Percentiles rank a stretch among this genome's conserved stretches.
Evolutionary conservation across 1,140 invertebrate species (phyloP).

Genomic region (Dinothrombium tinctorium): DNA sequence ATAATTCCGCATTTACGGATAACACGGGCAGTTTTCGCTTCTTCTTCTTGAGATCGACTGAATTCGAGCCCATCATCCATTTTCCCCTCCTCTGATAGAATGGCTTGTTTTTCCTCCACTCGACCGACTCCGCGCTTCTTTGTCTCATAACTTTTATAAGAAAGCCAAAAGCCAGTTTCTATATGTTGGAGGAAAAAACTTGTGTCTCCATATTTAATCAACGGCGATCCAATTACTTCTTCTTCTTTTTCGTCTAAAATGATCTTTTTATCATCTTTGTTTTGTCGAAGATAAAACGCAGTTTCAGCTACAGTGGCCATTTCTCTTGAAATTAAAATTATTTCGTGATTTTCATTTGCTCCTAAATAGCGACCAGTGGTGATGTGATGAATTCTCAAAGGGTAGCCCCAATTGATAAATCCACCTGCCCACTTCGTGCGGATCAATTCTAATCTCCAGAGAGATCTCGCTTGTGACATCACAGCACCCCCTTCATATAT

Average conservation of each 20-base stretch:
- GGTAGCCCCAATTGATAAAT: conserved; percentile 95
- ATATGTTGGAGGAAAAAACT: conserved; percentile 94
- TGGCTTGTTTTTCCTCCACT: conserved; percentile 96
- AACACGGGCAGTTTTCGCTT: conserved; percentile 88
- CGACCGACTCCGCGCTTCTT: conserved; percentile 97
- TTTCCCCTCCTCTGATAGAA: conserved; percentile 95
- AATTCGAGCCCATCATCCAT: conserved; percentile 99
- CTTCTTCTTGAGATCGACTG: conserved; percentile 92
- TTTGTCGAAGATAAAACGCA: conserved; percentile 75
- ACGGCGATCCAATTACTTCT: conserved; percentile 84
- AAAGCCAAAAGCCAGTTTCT: conserved; percentile 82
- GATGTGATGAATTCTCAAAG: conserved; percentile 86
- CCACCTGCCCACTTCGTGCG: conserved; percentile 81
- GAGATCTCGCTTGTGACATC: conserved; percentile 84
- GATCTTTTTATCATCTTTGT: conserved; percentile 91
- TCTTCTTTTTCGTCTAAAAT: conserved; percentile 89
- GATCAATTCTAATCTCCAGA: conserved; percentile 89
- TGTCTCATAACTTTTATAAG: conserved; percentile 94
- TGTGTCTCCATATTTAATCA: conserved; percentile 97
- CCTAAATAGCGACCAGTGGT: conserved; percentile 90
- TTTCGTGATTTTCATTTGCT: conserved; percentile 73
- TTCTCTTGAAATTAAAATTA: conserved; percentile 58
- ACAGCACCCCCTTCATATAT: conserved; percentile 94
- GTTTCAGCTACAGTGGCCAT: conserved; percentile 74
- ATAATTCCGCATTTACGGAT: conserved; percentile 95